Evolutionary conservation across 1,140 invertebrate species (phyloP), one percentile per base, ranked within the genome.

Genomic region (Globodera ellingtonae): DNA sequence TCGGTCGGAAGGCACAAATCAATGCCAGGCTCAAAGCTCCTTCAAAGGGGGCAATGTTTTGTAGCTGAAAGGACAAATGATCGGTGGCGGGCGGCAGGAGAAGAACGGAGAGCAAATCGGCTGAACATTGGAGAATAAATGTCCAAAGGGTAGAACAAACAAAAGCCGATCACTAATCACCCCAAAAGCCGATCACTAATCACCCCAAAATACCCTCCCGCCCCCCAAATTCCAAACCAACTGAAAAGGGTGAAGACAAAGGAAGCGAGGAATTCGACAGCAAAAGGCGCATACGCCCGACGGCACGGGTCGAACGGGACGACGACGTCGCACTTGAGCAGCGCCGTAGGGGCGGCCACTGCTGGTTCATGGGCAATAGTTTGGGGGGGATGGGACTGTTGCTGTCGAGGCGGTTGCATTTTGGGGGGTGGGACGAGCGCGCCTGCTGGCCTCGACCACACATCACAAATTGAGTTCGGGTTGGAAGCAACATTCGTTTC

Each of bases 161-260:
- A 24, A 56, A 21, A 78, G 10, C 6, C 18, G 21, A 8, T 56
- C 15, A 21, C 24, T 46, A 18, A 73, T 73, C 24, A 35, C 47
- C 8, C 6, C 72, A 35, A 56, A 73, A 35, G 10, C 6, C 18
- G 21, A 8, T 56, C 15, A 21, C 24, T 46, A 18, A 73, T 73
- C 24, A 35, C 47, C 8, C 6, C 72, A 35, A 56, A 73, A 35
- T 35, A 35, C 35, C 35, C 35, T 2, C 35, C 35, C 35, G 1
- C 35, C 4, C 10, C 46, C 21, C 5, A 79, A 79, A 78, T 2
- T 21, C 46, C 44, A 46, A 56, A 46, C 80, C 66, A 50, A 82
- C 81, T 52, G 21, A 82, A 77, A 24, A 82, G 80, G 47, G 78
- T 81, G 59, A 70, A 82, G 21, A 69, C 47, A 15, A 82, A 44